Evolutionary conservation across 1,140 invertebrate genomes (phyloP).

Genomic region (Drosophila carrolli): DNA sequence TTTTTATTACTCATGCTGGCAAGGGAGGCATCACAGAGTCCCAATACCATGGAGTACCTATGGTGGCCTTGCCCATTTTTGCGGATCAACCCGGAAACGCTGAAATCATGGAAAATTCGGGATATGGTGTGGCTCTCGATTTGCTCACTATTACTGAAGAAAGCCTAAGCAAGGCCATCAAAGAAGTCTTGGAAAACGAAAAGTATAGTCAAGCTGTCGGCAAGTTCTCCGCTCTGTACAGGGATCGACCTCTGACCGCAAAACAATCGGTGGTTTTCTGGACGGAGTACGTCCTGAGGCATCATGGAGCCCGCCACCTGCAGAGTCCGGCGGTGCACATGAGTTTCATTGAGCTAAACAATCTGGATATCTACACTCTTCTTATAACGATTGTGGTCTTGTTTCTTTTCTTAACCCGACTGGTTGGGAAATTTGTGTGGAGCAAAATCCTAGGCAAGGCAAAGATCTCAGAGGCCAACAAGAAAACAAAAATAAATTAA

Average conservation of each 20-base stretch:
- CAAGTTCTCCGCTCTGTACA: constrained; percentile 61
- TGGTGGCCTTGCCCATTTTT: constrained; percentile 89
- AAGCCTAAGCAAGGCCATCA: constrained; percentile 47
- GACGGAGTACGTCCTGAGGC: constrained; percentile 85
- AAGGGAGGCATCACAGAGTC: constrained; percentile 89
- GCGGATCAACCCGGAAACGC: constrained; percentile 88
- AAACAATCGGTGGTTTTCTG: constrained; percentile 84
- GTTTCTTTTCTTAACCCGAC: background rate
- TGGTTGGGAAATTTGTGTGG: constrained; percentile 16
- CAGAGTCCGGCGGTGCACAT: constrained; percentile 67
- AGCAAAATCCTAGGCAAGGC: constrained; percentile 1
- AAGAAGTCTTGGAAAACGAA: constrained; percentile 61
- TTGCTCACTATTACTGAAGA: constrained; percentile 80
- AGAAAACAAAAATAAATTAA: constrained; percentile 8
- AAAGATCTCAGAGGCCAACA: constrained; percentile 15
- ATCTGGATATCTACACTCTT: constrained; percentile 67
- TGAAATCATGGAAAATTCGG: constrained; percentile 80
- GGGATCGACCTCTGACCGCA: constrained; percentile 75
- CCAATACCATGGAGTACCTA: constrained; percentile 89
- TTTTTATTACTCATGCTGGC: constrained; percentile 91
- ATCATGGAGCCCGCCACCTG: constrained; percentile 84
- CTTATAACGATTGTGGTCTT: constrained; percentile 26
- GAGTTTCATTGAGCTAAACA: constrained; percentile 56
- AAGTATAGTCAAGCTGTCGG: constrained; percentile 53
- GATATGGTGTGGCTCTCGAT: constrained; percentile 85